Conservation (phyloP, 2,797 vertebrate genomes). For the Pteropus rufus region DNA sequence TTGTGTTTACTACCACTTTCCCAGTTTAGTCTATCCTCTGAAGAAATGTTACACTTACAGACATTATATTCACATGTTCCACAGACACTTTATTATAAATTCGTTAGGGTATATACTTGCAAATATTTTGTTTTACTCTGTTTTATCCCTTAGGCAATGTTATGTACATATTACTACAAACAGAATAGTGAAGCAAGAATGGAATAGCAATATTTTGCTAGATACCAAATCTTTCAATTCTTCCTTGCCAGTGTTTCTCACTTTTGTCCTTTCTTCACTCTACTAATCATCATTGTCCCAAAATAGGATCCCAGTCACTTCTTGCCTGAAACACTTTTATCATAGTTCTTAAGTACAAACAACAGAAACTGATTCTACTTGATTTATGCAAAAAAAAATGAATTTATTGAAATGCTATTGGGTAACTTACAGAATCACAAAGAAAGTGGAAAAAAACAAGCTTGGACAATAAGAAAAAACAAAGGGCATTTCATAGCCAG, state of each 20-base stretch:
- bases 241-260: neutral
- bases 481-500: neutral
- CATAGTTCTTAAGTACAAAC: neutral
- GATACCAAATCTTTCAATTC: neutral
- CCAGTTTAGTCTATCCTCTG: constrained; percentile 32
- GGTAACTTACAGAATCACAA: neutral
- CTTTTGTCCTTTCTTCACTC: neutral
- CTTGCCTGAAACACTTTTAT: neutral
- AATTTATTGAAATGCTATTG: neutral
- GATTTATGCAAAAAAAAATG: neutral
- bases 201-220: neutral
- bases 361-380: neutral
- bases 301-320: neutral
- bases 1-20: constrained; percentile 48
- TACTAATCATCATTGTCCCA: neutral
- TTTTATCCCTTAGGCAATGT: constrained; percentile 27
- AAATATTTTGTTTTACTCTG: constrained; percentile 45
- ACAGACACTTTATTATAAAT: constrained; percentile 41
- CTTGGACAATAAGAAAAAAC: neutral
- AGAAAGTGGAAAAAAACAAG: neutral
- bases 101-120: constrained; percentile 34
- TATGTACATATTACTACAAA: neutral
- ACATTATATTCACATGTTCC: constrained; percentile 47
- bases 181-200: neutral
- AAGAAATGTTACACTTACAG: constrained; percentile 62